These are phyloP conservation scores for Harpagifer antarcticus DNA, from an alignment of 2,797 vertebrate species.

Conservation along the genomic window DNA sequence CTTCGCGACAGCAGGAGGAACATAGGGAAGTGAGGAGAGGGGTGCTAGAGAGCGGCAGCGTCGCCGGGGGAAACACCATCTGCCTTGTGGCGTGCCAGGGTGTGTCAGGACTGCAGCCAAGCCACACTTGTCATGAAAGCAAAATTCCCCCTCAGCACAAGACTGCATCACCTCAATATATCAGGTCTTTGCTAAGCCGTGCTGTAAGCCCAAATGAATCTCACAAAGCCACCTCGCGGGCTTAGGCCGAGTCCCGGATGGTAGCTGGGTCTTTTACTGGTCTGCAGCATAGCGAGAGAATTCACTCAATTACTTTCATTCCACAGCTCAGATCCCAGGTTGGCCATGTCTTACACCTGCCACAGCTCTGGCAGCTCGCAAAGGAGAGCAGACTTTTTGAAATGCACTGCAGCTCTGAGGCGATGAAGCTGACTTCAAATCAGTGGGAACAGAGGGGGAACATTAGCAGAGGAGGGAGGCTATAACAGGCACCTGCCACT, in stretches of 20 bases:
- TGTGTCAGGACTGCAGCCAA: constrained; percentile 80
- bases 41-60: constrained; percentile 38
- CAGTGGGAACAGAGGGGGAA: constrained; percentile 58
- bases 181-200: constrained; percentile 55
- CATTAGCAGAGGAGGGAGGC: constrained; percentile 58
- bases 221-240: constrained; percentile 57
- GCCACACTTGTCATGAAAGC: constrained; percentile 79
- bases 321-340: constrained; percentile 53
- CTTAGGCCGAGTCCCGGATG: constrained; percentile 48
- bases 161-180: constrained; percentile 56
- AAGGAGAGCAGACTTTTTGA: constrained; percentile 58
- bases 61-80: constrained; percentile 80
- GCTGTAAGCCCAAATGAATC: constrained; percentile 55
- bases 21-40: constrained; percentile 55
- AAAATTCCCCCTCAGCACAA: constrained; percentile 67
- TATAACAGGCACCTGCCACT: constrained; percentile 76
- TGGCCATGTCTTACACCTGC: constrained; percentile 63
- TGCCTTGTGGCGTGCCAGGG: constrained; percentile 80
- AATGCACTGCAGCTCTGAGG: constrained; percentile 53
- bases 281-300: constrained; percentile 49
- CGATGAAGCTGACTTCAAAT: constrained; percentile 64
- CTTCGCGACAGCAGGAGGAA: constrained; percentile 69
- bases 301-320: constrained; percentile 63
- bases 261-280: constrained; percentile 45
- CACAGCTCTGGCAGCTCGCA: constrained; percentile 47